Conservation (phyloP, 2,113 vertebrate genomes). For the Nannobrachium achirus region DNA sequence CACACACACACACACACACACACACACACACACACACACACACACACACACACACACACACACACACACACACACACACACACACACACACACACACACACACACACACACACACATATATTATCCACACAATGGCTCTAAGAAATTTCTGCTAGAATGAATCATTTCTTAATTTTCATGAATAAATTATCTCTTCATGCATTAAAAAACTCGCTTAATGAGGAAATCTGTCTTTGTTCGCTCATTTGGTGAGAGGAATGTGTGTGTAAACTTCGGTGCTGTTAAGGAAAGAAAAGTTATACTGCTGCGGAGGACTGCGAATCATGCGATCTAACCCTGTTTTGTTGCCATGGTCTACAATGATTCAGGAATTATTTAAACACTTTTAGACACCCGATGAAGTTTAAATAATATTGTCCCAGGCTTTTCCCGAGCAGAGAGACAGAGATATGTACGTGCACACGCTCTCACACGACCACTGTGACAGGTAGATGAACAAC, state of each 20-base stretch:
- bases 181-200: constrained; percentile 78
- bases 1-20: too few relatives aligned
- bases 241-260: constrained; percentile 22
- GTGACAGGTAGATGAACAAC: constrained; percentile 13
- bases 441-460: background rate
- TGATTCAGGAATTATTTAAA: constrained; percentile 15
- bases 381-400: too few relatives aligned
- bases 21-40: too few relatives aligned
- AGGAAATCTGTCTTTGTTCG: constrained; percentile 74
- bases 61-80: too few relatives aligned
- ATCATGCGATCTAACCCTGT: too few relatives aligned
- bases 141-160: constrained; percentile 64
- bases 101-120: too few relatives aligned
- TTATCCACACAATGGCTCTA: constrained; percentile 51
- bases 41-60: too few relatives aligned
- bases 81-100: too few relatives aligned
- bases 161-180: constrained; percentile 76
- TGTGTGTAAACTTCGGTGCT: background rate
- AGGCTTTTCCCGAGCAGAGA: too few relatives aligned
- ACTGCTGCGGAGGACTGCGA: background rate
- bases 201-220: constrained; percentile 77
- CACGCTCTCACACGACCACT: background rate
- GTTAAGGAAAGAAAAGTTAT: background rate
- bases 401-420: too few relatives aligned
- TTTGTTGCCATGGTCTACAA: background rate